phyloP scores from a whole-genome alignment of 2,113 vertebrate genomes.

The Limnothrissa miodon region DNA sequence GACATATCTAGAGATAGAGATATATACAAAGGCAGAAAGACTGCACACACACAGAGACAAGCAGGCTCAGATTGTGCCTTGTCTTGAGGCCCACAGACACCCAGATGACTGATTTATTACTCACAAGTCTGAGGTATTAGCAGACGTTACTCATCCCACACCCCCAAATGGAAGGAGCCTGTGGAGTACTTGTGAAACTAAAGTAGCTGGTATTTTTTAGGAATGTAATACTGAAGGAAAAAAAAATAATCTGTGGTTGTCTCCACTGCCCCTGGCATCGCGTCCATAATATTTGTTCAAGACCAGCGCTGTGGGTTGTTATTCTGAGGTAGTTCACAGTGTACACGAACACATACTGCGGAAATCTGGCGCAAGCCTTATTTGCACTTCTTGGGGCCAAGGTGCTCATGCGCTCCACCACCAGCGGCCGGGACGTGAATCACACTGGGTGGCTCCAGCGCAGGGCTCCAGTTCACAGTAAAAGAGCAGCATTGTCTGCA shows the following conservation, averaged over 20 bases:
- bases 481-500: neutral
- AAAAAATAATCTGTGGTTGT: neutral
- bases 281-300: slow-evolving; percentile 8
- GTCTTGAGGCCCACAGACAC: neutral
- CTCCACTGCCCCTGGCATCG: neutral
- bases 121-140: neutral
- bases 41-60: neutral
- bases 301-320: neutral
- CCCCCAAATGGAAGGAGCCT: neutral
- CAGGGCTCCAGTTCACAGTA: neutral
- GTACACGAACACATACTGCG: slow-evolving; percentile 1
- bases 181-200: neutral
- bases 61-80: neutral
- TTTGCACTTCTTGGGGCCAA: neutral
- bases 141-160: neutral
- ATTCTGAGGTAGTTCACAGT: neutral
- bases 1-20: too few species aligned
- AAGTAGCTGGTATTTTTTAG: neutral
- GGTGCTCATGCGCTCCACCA: neutral
- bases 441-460: neutral
- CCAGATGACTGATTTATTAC: slow-evolving; percentile 2
- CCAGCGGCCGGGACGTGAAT: neutral
- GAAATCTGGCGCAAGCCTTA: neutral
- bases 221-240: neutral
- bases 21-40: too few species aligned